Evolutionary conservation across 2,113 vertebrate genomes (phyloP).

Genomic region (Alexandromys fortis): DNA sequence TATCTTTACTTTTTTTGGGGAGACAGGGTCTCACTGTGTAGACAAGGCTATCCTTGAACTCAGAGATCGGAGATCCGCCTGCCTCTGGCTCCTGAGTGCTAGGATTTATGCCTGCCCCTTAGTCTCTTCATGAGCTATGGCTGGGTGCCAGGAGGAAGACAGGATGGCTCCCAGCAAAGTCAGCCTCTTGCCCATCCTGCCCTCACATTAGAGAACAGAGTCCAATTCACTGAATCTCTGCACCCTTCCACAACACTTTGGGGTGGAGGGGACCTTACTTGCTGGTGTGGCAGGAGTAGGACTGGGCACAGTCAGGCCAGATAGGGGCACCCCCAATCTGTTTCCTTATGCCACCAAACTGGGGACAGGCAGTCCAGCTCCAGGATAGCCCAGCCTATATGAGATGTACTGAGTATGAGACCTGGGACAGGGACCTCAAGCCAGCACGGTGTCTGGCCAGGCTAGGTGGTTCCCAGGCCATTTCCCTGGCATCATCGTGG

Average conservation of each 20-base stretch:
- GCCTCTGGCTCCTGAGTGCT: neutral
- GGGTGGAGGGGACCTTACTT: neutral
- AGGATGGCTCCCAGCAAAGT: neutral
- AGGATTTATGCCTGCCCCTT: neutral
- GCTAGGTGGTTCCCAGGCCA: conserved; percentile 1
- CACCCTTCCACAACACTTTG: neutral
- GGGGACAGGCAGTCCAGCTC: neutral
- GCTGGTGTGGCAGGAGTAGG: neutral
- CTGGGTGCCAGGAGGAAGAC: neutral
- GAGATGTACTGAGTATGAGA: neutral
- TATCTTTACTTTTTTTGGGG: neutral
- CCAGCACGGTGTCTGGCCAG: neutral
- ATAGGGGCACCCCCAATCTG: neutral
- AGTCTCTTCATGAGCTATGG: neutral
- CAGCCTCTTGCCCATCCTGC: neutral
- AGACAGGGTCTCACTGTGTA: neutral
- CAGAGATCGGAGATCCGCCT: neutral
- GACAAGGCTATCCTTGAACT: neutral
- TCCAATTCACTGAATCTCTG: neutral
- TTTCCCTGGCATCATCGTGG: neutral
- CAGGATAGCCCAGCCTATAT: neutral
- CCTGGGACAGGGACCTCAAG: neutral
- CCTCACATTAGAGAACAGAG: neutral
- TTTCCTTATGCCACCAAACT: neutral
- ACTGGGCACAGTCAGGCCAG: neutral